Percentiles rank a stretch among this genome's conserved stretches.
These are phyloP conservation scores for Strix occidentalis DNA, from an alignment of 2,797 vertebrate species.

Conservation along the genomic window DNA sequence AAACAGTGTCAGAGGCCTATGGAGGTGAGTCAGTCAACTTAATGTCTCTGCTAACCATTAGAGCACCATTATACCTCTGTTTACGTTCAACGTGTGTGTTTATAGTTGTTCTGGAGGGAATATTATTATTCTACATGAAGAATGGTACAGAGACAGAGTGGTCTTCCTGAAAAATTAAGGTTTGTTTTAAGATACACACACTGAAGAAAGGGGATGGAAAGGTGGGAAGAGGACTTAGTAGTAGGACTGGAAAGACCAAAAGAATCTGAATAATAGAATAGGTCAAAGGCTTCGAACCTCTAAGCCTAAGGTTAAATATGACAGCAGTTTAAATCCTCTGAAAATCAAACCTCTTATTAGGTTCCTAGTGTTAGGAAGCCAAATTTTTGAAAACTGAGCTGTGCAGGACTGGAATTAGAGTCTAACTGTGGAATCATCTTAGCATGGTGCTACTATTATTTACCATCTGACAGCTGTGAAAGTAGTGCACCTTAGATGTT, in stretches of 20 bases:
- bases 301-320: not conserved
- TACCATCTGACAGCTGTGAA: not conserved
- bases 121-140: not conserved
- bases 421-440: not conserved
- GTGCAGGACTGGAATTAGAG: not conserved
- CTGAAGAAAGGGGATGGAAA: not conserved
- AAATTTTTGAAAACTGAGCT: not conserved
- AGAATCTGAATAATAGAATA: not conserved
- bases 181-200: not conserved
- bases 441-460: not conserved
- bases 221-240: rapidly evolving
- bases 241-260: not conserved
- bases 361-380: not conserved
- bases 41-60: not conserved
- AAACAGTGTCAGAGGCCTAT: not conserved
- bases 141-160: not conserved
- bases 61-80: not conserved
- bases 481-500: not conserved
- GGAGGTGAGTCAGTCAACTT: not conserved
- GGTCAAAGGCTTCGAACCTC: not conserved
- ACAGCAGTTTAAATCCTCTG: not conserved
- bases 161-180: not conserved
- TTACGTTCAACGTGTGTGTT: not conserved
- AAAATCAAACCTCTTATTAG: not conserved
- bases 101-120: not conserved